These are phyloP conservation scores for Amphiduros pacificus DNA, from an alignment of 2,888 invertebrate genomes.

Conservation along the genomic window DNA sequence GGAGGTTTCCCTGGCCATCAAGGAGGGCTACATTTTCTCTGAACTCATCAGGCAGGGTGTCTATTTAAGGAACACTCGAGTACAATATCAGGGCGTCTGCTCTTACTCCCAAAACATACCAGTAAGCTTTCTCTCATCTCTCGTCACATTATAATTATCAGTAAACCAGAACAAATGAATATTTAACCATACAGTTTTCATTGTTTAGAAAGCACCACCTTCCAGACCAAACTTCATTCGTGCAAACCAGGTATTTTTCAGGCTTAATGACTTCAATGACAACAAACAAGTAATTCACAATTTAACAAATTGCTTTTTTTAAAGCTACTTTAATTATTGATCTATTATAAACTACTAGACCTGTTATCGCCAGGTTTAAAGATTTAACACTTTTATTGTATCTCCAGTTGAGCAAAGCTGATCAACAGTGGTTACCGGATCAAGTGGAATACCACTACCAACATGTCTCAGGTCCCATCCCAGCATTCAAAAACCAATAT, in stretches of 20 bases:
- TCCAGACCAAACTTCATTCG: too few species aligned
- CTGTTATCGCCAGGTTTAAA: neutral
- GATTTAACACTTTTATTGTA: neutral
- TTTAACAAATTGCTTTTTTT: too few species aligned
- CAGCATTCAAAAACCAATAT: conserved; percentile 18
- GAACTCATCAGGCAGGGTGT: conserved; percentile 15
- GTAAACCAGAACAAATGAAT: too few species aligned
- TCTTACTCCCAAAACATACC: conserved; percentile 4
- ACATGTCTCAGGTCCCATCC: conserved; percentile 16
- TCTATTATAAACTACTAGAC: neutral
- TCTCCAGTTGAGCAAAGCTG: neutral
- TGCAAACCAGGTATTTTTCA: too few species aligned
- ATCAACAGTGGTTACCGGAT: conserved; percentile 9
- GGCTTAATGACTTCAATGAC: too few species aligned
- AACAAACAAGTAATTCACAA: too few species aligned
- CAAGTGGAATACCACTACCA: conserved; percentile 1
- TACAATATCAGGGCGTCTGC: conserved; percentile 23
- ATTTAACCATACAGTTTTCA: too few species aligned
- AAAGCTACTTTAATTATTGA: neutral
- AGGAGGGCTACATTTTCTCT: conserved; percentile 16
- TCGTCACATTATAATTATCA: neutral
- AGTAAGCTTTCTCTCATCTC: neutral
- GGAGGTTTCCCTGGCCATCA: conserved; percentile 8
- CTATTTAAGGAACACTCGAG: conserved; percentile 3
- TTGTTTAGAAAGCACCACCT: too few species aligned